Base-by-base conservation (phyloP, 2,113 vertebrate species). In the Vombatus ursinus region DNA sequence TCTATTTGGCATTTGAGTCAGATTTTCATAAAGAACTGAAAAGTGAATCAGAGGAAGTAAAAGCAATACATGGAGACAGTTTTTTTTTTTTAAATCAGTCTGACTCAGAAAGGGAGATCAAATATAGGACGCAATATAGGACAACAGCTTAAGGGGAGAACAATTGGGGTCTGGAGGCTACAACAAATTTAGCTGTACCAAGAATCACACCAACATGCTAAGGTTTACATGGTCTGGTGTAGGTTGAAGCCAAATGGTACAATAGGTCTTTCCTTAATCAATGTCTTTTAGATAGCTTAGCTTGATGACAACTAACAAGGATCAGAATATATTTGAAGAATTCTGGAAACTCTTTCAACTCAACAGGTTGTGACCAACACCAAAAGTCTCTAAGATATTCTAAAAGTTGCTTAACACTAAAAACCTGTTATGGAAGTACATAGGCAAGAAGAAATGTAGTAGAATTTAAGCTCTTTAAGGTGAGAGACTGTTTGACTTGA, bases 211-310 rank as follows among this genome's bases (percentile, higher is more conserved):
- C 26, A 96, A 95, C 16, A 94, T 90, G 92, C 1, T 89, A 8
- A 94, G 50, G 37, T 12, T 92, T 93, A 44, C 92, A 50, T 94
- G 61, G 92, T 50, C 94, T 96, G 91, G 10, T 68, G 10, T 68
- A 10, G 31, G 57, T 53, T 94, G 22, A 93, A 91, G 14, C 28
- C 94, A 50, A 92, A 91, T 90, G 68, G n/a, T 91, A 37, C 89
- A 12, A 94, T 0, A 95, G 31, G 51, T 11, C 10, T 37, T 68
- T n/a, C n/a, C 50, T 48, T 28, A 61, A 91, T 90, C 90, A 95
- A 95, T 26, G 94, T 96, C 52, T 95, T 94, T 25, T 95, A 95
- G 16, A 95, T 44, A 94, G 90, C 49, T 93, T n/a, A 90, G 47
- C 48, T 90, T 61, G 50, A 96, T 11, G 93, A 96, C n/a, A 95